phyloP scores from a whole-genome alignment of 92 coral and sea anemone genomes.

The Porites lobata region DNA sequence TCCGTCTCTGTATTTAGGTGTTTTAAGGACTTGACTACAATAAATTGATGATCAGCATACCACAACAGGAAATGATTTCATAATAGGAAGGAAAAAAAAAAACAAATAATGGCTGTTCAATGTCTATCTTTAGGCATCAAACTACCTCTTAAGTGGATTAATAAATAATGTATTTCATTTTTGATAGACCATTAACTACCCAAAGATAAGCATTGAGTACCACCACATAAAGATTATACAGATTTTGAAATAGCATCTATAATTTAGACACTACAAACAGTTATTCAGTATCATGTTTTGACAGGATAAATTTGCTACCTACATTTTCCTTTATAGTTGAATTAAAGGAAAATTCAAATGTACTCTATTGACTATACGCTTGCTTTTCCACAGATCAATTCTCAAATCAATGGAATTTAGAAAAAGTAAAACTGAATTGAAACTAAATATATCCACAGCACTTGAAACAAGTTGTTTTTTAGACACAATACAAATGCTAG shows the following conservation, averaged over 20 bases:
- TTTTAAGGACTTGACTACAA: no score
- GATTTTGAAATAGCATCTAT: no score
- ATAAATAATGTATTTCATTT: neutral
- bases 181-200: neutral
- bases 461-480: neutral
- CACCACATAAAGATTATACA: neutral
- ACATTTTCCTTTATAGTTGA: no score
- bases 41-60: no score
- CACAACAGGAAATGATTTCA: neutral
- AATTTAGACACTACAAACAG: no score
- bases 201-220: neutral
- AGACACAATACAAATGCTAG: neutral
- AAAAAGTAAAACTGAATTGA: neutral
- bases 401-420: no score
- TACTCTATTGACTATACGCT: no score
- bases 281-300: no score
- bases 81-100: neutral
- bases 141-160: neutral
- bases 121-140: neutral
- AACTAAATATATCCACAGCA: neutral
- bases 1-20: no score
- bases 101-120: slow-evolving; percentile 1
- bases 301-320: no score
- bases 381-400: no score
- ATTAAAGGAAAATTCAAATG: no score